A percentile compares a stretch with the other conserved stretches of the same genome.
Conservation (phyloP, 2,113 vertebrate genomes). For the Poeciliopsis prolifica region DNA sequence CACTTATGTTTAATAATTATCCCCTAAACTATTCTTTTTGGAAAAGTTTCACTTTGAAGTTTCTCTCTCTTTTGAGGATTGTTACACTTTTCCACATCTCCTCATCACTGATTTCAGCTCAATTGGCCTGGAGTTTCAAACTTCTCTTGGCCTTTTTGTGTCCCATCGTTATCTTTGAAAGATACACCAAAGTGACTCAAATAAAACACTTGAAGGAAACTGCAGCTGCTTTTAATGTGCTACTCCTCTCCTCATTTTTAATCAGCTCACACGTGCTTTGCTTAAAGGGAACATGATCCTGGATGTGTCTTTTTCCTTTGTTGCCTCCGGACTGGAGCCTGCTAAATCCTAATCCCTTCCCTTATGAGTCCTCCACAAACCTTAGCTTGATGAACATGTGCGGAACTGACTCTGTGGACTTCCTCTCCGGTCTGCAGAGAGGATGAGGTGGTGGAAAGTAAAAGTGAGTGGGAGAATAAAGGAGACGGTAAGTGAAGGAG, state of each 20-base stretch:
- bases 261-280: conserved; percentile 55
- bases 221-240: conserved; percentile 48
- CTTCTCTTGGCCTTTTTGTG: conserved; percentile 47
- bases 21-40: conserved; percentile 40
- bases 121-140: conserved; percentile 59
- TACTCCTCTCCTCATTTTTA: conserved; percentile 33
- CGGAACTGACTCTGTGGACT: conserved; percentile 25
- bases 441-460: conserved; percentile 31
- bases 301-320: conserved; percentile 33
- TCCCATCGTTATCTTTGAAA: conserved; percentile 55
- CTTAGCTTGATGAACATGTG: conserved; percentile 63
- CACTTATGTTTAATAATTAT: conserved; percentile 66
- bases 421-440: conserved; percentile 31
- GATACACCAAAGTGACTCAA: conserved; percentile 55
- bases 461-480: conserved; percentile 26
- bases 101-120: conserved; percentile 35
- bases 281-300: conserved; percentile 58
- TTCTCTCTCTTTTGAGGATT: conserved; percentile 59
- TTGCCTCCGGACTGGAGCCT: conserved; percentile 39
- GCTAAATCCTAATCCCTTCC: conserved; percentile 68
- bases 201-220: conserved; percentile 45
- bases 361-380: conserved; percentile 51
- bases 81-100: conserved; percentile 43
- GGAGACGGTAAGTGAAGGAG: conserved; percentile 3
- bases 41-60: conserved; percentile 63